Evolutionary conservation across 2,888 invertebrate genomes (phyloP).

Genomic region (Ceriagrion tenellum): DNA sequence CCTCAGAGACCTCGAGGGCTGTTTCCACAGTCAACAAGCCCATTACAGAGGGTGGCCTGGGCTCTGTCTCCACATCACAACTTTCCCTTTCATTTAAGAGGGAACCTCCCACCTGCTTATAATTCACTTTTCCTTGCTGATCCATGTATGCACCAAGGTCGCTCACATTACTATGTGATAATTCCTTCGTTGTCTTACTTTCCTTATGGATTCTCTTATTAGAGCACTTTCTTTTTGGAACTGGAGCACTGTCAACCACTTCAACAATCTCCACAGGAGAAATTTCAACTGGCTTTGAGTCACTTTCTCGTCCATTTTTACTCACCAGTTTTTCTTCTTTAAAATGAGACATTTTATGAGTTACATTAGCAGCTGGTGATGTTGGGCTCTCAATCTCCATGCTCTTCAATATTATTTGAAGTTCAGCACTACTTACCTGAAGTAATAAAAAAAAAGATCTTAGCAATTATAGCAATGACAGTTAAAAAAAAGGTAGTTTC

Average conservation of each 20-base stretch:
- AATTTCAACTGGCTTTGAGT: constrained; percentile 43
- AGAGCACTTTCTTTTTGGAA: constrained; percentile 34
- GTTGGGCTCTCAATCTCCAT: constrained; percentile 38
- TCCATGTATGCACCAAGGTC: constrained; percentile 68
- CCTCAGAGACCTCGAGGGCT: constrained; percentile 22
- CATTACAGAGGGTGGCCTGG: constrained; percentile 68
- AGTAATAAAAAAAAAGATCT: not conserved
- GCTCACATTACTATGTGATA: not conserved
- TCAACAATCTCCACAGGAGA: constrained; percentile 37
- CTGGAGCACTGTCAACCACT: not conserved
- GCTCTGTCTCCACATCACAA: constrained; percentile 67
- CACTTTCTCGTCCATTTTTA: constrained; percentile 49
- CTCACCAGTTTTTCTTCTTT: constrained; percentile 68
- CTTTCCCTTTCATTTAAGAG: constrained; percentile 48
- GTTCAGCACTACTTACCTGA: constrained; percentile 47
- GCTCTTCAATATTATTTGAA: constrained; percentile 52
- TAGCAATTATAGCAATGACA: not conserved
- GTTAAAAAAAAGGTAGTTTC: not conserved
- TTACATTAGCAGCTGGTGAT: not conserved
- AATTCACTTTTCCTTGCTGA: constrained; percentile 56
- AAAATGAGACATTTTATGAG: constrained; percentile 50
- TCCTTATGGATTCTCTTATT: constrained; percentile 36
- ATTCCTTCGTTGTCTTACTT: constrained; percentile 59
- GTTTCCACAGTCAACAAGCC: constrained; percentile 55
- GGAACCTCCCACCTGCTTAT: constrained; percentile 36